A percentile compares a stretch with the other conserved stretches of the same genome.
phyloP scores from a whole-genome alignment of 2,797 vertebrate species.

The Australoheros facetus region DNA sequence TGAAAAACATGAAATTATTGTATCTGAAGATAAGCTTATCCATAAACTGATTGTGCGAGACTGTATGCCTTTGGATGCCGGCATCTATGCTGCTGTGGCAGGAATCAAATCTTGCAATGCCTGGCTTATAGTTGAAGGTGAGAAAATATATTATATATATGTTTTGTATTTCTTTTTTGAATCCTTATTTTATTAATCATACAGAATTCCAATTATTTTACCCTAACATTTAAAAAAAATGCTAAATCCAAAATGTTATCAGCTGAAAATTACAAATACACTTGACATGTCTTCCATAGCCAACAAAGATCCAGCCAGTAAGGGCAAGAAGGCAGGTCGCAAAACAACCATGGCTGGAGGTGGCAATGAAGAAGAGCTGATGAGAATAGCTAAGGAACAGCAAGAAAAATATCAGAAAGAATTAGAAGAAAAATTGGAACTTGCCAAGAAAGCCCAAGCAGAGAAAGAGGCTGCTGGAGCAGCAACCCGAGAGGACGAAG shows the following conservation, averaged over 20 bases:
- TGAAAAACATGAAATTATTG: conserved; percentile 81
- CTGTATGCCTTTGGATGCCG: conserved; percentile 79
- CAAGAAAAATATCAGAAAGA: conserved; percentile 76
- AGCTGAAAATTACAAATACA: background rate
- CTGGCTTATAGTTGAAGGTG: conserved; percentile 90
- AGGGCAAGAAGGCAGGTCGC: conserved; percentile 75
- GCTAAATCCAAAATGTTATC: background rate
- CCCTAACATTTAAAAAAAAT: background rate
- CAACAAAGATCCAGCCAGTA: conserved; percentile 67
- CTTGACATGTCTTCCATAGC: conserved; percentile 47
- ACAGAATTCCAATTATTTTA: background rate
- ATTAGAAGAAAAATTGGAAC: conserved; percentile 68
- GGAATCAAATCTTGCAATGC: conserved; percentile 86
- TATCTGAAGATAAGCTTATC: conserved; percentile 86
- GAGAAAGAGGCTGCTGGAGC: conserved; percentile 68
- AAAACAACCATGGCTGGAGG: conserved; percentile 77
- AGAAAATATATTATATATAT: conserved; percentile 39
- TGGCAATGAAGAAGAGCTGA: conserved; percentile 60
- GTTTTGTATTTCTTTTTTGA: background rate
- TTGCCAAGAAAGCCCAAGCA: conserved; percentile 68
- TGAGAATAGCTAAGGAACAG: conserved; percentile 78
- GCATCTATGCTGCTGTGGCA: conserved; percentile 85
- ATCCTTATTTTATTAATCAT: background rate
- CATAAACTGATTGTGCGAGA: conserved; percentile 85
- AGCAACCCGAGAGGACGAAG: conserved; percentile 46